A percentile compares a stretch with the other conserved stretches of the same genome.
Evolutionary conservation across 2,888 invertebrate genomes (phyloP).

Genomic region (Mythimna loreyi): DNA sequence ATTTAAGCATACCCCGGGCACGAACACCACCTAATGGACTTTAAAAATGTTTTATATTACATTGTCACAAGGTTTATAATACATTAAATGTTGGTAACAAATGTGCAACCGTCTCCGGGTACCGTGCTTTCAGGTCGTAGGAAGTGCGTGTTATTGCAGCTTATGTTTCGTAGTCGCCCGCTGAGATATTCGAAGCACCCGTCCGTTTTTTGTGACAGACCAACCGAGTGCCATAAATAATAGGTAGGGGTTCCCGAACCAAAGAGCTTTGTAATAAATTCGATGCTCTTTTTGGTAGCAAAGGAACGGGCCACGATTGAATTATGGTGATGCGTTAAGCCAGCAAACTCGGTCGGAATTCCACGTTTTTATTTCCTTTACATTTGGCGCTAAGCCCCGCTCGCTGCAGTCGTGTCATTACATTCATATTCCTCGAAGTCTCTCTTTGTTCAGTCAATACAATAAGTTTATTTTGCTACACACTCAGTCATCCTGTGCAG

Average conservation of each 20-base stretch:
- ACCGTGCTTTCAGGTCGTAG: constrained; percentile 80
- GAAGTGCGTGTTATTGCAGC: constrained; percentile 91
- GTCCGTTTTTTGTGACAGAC: constrained; percentile 90
- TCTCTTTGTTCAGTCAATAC: constrained; percentile 80
- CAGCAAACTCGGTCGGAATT: constrained; percentile 84
- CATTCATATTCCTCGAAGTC: constrained; percentile 80
- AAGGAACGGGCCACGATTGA: constrained; percentile 87
- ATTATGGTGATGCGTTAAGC: constrained; percentile 90
- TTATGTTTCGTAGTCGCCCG: constrained; percentile 89
- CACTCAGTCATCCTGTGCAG: constrained; percentile 74
- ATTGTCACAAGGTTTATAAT: constrained; percentile 76
- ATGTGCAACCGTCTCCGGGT: constrained; percentile 75
- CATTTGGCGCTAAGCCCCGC: constrained; percentile 82
- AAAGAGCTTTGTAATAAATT: constrained; percentile 90
- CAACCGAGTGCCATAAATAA: constrained; percentile 90
- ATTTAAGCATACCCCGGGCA: constrained; percentile 76
- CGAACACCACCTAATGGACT: constrained; percentile 62
- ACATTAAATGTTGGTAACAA: constrained; percentile 68
- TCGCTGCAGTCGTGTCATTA: constrained; percentile 79
- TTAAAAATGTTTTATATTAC: constrained; percentile 74
- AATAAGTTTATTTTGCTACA: constrained; percentile 83
- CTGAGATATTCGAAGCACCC: constrained; percentile 89
- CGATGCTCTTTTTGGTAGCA: constrained; percentile 90
- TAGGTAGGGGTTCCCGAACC: constrained; percentile 89
- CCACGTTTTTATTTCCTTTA: constrained; percentile 84